Percentiles rank a stretch among this genome's conserved stretches.
Conservation (phyloP, 2,113 vertebrate species). For the Mobula hypostoma region DNA sequence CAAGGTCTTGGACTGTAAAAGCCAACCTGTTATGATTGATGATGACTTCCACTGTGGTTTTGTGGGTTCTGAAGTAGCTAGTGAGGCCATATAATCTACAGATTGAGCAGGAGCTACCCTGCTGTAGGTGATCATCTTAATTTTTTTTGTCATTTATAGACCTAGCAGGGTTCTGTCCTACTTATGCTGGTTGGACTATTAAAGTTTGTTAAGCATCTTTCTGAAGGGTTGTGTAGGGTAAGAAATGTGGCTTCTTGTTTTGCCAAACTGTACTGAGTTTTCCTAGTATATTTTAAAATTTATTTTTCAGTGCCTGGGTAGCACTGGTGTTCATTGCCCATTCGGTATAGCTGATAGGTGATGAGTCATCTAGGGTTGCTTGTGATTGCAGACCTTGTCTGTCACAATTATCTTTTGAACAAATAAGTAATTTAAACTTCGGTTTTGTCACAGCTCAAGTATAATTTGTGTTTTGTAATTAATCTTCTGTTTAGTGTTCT, state of each 20-base stretch:
- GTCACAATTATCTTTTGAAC: neutral
- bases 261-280: no score
- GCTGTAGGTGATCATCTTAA: neutral
- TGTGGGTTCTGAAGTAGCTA: no score
- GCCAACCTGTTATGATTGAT: no score
- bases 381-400: neutral
- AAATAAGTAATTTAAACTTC: neutral
- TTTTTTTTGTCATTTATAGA: neutral
- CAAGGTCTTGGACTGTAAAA: no score
- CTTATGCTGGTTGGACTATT: neutral
- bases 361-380: no score
- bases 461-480: neutral
- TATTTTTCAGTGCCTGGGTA: no score
- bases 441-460: neutral
- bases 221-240: neutral
- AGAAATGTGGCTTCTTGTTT: neutral
- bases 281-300: no score
- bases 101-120: neutral
- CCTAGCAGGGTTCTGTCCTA: neutral
- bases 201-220: neutral
- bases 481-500: neutral
- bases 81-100: neutral
- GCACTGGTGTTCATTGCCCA: no score
- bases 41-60: no score
- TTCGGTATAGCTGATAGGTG: no score